phyloP scores from a whole-genome alignment of 2,113 vertebrate species.

The Camelus bactrianus region DNA sequence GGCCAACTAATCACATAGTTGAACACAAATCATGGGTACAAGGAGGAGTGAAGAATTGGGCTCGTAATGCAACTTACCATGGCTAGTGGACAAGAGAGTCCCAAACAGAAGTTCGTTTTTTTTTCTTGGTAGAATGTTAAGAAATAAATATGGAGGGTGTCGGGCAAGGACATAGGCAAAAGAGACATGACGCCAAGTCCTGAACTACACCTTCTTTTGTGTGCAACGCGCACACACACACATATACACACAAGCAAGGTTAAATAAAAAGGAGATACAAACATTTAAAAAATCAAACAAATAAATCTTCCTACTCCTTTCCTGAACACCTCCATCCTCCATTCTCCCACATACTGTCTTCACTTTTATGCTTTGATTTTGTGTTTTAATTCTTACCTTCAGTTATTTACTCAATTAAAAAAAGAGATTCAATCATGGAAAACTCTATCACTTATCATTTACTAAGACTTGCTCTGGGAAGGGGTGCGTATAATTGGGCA shows the following conservation, averaged over 20 bases:
- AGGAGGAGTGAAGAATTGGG: neutral
- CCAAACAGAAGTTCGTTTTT: neutral
- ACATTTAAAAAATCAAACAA: conserved; percentile 2
- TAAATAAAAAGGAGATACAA: conserved; percentile 5
- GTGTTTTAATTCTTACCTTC: conserved; percentile 75
- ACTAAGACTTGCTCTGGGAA: conserved; percentile 72
- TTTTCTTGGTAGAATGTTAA: neutral
- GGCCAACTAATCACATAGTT: neutral
- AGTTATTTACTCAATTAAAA: conserved; percentile 78
- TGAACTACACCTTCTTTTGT: neutral
- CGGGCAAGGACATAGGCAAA: neutral
- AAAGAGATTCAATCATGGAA: conserved; percentile 76
- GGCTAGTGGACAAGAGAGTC: neutral
- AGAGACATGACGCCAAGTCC: neutral
- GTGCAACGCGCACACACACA: neutral
- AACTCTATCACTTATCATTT: conserved; percentile 74
- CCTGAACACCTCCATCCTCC: neutral
- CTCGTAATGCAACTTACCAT: neutral
- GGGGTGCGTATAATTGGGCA: conserved; percentile 65
- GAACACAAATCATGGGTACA: neutral
- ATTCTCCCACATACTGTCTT: neutral
- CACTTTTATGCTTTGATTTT: conserved; percentile 61
- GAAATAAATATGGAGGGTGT: neutral
- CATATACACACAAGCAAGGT: neutral
- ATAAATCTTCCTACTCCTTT: neutral